These are phyloP conservation scores for Drosophila triauraria DNA, from an alignment of 1,140 invertebrate genomes.

Conservation along the genomic window DNA sequence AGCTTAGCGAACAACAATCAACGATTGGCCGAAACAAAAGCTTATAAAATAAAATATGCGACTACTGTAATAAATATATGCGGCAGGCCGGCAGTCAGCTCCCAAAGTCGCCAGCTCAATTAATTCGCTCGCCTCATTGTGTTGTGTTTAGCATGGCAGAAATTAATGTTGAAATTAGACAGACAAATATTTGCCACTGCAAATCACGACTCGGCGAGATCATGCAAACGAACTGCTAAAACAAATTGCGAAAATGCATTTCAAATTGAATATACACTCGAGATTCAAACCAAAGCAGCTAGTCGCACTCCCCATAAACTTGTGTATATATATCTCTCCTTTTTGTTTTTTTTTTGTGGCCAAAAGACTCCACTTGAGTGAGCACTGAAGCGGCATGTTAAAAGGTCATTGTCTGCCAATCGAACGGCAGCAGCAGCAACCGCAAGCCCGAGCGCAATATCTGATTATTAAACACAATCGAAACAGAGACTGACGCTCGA, in stretches of 20 bases:
- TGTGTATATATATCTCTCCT: conserved; percentile 7
- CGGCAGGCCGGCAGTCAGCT: conserved; percentile 53
- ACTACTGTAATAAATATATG: conserved; percentile 69
- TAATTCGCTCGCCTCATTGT: conserved; percentile 55
- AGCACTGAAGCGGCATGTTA: conserved; percentile 72
- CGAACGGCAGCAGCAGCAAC: conserved; percentile 55
- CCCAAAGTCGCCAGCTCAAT: conserved; percentile 60
- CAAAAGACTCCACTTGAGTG: conserved; percentile 53
- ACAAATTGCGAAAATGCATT: conserved; percentile 81
- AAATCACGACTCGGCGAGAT: conserved; percentile 71
- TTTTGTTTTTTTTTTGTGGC: neutral
- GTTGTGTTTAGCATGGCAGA: conserved; percentile 69
- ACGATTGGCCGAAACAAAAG: conserved; percentile 54
- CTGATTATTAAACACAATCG: conserved; percentile 74
- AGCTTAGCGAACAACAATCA: conserved; percentile 21
- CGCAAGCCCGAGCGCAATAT: conserved; percentile 59
- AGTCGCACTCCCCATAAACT: conserved; percentile 21
- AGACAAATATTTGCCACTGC: conserved; percentile 77
- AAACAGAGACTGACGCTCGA: conserved; percentile 11
- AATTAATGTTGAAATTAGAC: conserved; percentile 75
- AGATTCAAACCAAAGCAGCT: conserved; percentile 18
- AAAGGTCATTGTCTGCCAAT: conserved; percentile 82
- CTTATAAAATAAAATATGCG: conserved; percentile 69
- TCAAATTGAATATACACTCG: conserved; percentile 65
- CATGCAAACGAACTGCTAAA: conserved; percentile 71